Evolutionary conservation across 1,140 invertebrate species (phyloP), one percentile per base, ranked within the genome.

Genomic region (Pygmarrhopalites habei): DNA sequence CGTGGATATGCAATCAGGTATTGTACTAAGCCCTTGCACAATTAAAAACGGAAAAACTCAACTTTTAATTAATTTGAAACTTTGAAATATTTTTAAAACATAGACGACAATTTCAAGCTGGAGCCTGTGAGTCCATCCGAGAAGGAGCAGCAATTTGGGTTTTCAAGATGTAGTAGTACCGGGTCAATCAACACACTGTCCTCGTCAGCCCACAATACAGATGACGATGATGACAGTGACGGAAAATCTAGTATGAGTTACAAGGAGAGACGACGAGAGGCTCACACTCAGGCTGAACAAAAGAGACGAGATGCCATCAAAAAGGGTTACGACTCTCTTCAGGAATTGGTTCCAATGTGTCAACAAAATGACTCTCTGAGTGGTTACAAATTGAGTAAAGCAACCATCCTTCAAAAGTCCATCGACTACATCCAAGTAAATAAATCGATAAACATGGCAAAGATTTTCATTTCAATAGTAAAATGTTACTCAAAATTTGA

Each of bases 221-320:
- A 88, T 87, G 90, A 93, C 77, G 92, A 95, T 78, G 92, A 95
- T 76, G 92, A 95, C 74, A 89, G 88, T 72, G 88, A 88, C 74
- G 83, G 85, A 70, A 89, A 87, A 62, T 86, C 86, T 30, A 83
- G 88, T 10, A 76, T 92, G 62, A 92, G 86, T 74, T 96, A 96
- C 73, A 95, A 95, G 77, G 94, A 98, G 72, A 78, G 93, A 28
- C 80, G 94, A 35, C 81, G 94, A 64, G 92, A 97, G 77, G 94
- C 94, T 7, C 94, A 98, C 74, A 98, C 94, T 0, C 91, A 95
- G 77, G 95, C 95, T 2, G 95, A 98, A 77, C 94, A 98, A 76
- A 98, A 97, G 76, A 80, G 95, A 66, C 81, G 94, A 74, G 93
- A 98, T 83, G 93, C 92, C 2, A 97, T 98, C 61, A 97, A 96